A percentile compares a stretch with the other conserved stretches of the same genome.
These are phyloP conservation scores for Nannobrachium achirus DNA, from an alignment of 2,113 vertebrate species.

Conservation along the genomic window DNA sequence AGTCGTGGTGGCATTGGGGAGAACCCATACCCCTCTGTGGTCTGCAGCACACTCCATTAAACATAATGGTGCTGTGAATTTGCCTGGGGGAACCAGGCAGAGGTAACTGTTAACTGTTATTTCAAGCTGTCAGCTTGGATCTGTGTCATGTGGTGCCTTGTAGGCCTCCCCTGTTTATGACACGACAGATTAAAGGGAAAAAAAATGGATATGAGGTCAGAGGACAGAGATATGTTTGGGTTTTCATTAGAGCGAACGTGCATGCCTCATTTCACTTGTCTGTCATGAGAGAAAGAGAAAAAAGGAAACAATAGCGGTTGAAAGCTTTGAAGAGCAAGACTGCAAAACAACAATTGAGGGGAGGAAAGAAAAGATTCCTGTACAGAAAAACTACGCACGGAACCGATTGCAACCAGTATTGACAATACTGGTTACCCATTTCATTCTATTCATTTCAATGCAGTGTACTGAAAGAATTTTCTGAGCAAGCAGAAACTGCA, in stretches of 20 bases:
- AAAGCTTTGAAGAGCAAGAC: not conserved
- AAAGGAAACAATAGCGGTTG: not conserved
- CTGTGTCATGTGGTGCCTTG: conserved; percentile 57
- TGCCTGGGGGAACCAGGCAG: conserved; percentile 59
- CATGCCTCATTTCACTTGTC: conserved; percentile 29
- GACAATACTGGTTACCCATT: not conserved
- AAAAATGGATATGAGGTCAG: not conserved
- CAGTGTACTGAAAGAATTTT: not conserved
- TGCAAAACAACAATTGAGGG: not conserved
- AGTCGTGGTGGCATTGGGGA: conserved; percentile 47
- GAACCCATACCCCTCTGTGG: conserved; percentile 55
- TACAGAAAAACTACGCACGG: not conserved
- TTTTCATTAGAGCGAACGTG: conserved; percentile 25
- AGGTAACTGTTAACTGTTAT: conserved; percentile 68
- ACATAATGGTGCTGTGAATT: conserved; percentile 58
- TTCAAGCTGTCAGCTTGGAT: conserved; percentile 69
- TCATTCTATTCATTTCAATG: not conserved
- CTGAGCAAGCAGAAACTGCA: not conserved
- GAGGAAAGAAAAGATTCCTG: not conserved
- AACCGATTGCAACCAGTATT: not conserved
- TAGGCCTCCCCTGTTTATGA: conserved; percentile 47
- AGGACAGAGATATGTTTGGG: conserved; percentile 18
- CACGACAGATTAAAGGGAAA: conserved; percentile 24
- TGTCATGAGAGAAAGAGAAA: not conserved
- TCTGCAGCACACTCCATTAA: conserved; percentile 65